phyloP scores from a whole-genome alignment of 2,888 invertebrate species.

The Toxonevra muliebris region DNA sequence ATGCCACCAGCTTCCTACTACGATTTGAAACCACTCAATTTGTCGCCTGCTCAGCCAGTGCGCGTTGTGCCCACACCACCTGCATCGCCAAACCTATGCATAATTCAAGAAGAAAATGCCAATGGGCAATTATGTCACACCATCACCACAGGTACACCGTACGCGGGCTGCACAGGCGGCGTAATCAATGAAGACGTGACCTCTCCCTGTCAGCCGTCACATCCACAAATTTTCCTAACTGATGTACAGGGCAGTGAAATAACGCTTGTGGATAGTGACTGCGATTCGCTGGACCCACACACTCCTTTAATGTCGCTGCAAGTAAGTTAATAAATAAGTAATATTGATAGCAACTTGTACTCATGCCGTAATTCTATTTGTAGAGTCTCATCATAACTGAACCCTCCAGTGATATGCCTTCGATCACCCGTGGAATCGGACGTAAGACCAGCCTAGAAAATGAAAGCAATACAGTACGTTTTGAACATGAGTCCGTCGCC shows the following conservation, averaged over 20 bases:
- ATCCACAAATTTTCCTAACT: slow-evolving; percentile 91
- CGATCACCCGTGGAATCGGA: slow-evolving; percentile 82
- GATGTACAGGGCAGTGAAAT: slow-evolving; percentile 89
- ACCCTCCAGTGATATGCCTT: slow-evolving; percentile 75
- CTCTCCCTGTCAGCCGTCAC: slow-evolving; percentile 60
- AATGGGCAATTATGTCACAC: slow-evolving; percentile 62
- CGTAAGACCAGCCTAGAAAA: slow-evolving; percentile 75
- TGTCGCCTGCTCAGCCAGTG: slow-evolving; percentile 63
- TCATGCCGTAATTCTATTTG: background rate
- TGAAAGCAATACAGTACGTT: slow-evolving; percentile 36
- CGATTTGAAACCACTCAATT: slow-evolving; percentile 63
- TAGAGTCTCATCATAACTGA: slow-evolving; percentile 56
- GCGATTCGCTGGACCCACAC: slow-evolving; percentile 73
- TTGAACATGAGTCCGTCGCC: slow-evolving; percentile 27
- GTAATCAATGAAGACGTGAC: slow-evolving; percentile 42
- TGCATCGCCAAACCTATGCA: slow-evolving; percentile 70
- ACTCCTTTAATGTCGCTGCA: slow-evolving; percentile 61
- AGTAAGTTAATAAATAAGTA: slow-evolving; percentile 41
- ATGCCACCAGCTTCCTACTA: slow-evolving; percentile 57
- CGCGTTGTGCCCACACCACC: slow-evolving; percentile 64
- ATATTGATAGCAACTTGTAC: too few species aligned
- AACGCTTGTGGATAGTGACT: slow-evolving; percentile 77
- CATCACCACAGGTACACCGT: slow-evolving; percentile 56
- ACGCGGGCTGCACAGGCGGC: slow-evolving; percentile 58
- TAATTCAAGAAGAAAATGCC: slow-evolving; percentile 80